A percentile compares a stretch with the other conserved stretches of the same genome.
Evolutionary conservation across 2,797 vertebrate species (phyloP).

Genomic region (Pipistrellus kuhlii): DNA sequence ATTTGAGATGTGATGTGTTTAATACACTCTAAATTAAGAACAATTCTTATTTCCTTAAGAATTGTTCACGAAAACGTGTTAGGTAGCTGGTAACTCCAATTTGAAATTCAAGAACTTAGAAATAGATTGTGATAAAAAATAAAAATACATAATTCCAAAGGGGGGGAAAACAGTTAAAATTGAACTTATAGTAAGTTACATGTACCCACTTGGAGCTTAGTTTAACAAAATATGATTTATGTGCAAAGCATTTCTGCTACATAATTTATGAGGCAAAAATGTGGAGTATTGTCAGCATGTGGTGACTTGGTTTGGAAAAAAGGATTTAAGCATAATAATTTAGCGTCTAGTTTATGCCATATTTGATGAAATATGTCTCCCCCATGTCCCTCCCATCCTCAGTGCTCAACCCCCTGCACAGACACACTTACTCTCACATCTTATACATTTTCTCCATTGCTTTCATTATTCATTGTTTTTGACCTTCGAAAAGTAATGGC

Average conservation of each 20-base stretch:
- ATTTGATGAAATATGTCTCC: slow-evolving; percentile 50
- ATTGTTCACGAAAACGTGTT: slow-evolving; percentile 2
- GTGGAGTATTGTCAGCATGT: slow-evolving; percentile 64
- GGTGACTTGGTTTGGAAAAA: slow-evolving; percentile 66
- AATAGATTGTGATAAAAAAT: neutral
- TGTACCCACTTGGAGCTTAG: neutral
- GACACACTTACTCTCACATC: neutral
- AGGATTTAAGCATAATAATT: slow-evolving; percentile 49
- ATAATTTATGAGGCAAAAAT: slow-evolving; percentile 72
- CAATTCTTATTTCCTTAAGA: slow-evolving; percentile 40
- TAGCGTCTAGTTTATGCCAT: slow-evolving; percentile 15
- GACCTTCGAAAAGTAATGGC: neutral
- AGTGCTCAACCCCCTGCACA: neutral
- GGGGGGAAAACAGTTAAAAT: neutral
- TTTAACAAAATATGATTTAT: slow-evolving; percentile 71
- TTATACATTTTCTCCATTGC: neutral
- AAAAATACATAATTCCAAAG: neutral
- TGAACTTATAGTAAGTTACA: slow-evolving; percentile 26
- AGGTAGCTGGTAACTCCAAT: neutral
- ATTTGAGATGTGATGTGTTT: neutral
- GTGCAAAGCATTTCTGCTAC: slow-evolving; percentile 56
- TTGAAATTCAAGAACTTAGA: slow-evolving; percentile 6
- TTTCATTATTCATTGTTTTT: slow-evolving; percentile 59
- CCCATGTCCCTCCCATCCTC: neutral
- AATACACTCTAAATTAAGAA: neutral